These are phyloP conservation scores for Graphium colonna DNA, from an alignment of 2,888 invertebrate genomes.

Conservation along the genomic window DNA sequence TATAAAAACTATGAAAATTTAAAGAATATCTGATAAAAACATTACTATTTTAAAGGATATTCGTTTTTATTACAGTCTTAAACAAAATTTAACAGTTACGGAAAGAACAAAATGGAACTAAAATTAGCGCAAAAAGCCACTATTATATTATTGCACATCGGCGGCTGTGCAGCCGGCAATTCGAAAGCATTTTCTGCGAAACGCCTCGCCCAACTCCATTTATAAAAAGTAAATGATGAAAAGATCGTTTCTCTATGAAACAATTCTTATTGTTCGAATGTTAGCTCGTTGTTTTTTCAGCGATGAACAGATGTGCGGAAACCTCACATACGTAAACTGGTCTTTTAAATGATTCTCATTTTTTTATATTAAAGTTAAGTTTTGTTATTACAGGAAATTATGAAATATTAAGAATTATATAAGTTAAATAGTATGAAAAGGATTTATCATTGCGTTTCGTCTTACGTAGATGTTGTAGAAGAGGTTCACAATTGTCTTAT, in stretches of 20 bases:
- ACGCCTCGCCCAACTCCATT: constrained; percentile 27
- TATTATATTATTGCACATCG: constrained; percentile 2
- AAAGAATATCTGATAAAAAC: background rate
- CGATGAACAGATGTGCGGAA: constrained; percentile 17
- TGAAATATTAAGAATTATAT: constrained; percentile 7
- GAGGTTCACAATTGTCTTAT: too few species aligned
- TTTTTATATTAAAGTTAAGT: too few species aligned
- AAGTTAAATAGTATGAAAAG: background rate
- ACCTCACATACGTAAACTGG: too few species aligned
- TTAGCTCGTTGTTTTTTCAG: constrained; percentile 2
- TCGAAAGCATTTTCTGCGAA: constrained; percentile 36
- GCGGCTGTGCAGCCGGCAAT: constrained; percentile 19
- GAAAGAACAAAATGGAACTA: constrained; percentile 1
- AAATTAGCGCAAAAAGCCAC: background rate
- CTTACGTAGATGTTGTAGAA: background rate
- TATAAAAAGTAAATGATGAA: constrained; percentile 41
- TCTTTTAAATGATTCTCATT: too few species aligned
- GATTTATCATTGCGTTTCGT: background rate
- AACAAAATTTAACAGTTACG: background rate
- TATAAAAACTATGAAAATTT: background rate
- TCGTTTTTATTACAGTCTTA: background rate
- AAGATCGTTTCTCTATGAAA: constrained; percentile 27
- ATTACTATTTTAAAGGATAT: too few species aligned
- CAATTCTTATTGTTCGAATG: constrained; percentile 53
- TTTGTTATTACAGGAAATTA: too few species aligned